Evolutionary conservation across 1,140 invertebrate genomes (phyloP), one percentile per base, ranked within the genome.

Genomic region (Maconellicoccus hirsutus): DNA sequence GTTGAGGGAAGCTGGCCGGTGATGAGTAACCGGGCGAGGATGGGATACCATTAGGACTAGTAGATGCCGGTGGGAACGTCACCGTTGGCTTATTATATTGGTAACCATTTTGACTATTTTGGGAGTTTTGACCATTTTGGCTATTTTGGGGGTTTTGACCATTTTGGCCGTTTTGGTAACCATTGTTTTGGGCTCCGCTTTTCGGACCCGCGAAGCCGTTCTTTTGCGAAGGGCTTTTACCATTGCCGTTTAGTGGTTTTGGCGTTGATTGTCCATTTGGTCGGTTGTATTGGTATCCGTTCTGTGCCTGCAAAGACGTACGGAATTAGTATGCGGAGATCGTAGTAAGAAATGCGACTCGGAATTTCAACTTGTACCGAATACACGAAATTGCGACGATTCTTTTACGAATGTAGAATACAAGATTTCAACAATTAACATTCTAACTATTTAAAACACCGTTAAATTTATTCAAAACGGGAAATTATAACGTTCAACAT

Each of bases 241-340:
- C 42, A 52, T 52, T 52, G 2, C 42, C 42, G n/a, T 52, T 52
- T 3, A 3, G 3, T 16, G 42, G 42, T 19, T 52, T 52, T 3
- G n/a, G 3, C 2, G 42, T 52, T 66, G 61, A 19, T 66, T 26
- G 8, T 8, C 61, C 61, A 8, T 23, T 66, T 26, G 61, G 61
- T 26, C 61, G 61, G 19, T 66, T 66, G 21, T 66, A 66, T 66
- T 66, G 61, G 61, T 66, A 66, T 12, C 61, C 61, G 25, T 66
- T 66, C 25, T 66, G 61, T 25, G 61, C 61, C 61, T 66, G 25
- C 2, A 66, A 66, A 66, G 25, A 23, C 1, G 29, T 33, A 33
- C 29, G 12, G 4, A 12, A 33, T 33, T 33, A 6, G 3, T 12
- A 33, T 33, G 29, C 29, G 29, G 4, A 33, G 29, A n/a, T n/a